These are phyloP conservation scores for Apodemia zela DNA, from an alignment of 2,888 invertebrate species.

Conservation along the genomic window DNA sequence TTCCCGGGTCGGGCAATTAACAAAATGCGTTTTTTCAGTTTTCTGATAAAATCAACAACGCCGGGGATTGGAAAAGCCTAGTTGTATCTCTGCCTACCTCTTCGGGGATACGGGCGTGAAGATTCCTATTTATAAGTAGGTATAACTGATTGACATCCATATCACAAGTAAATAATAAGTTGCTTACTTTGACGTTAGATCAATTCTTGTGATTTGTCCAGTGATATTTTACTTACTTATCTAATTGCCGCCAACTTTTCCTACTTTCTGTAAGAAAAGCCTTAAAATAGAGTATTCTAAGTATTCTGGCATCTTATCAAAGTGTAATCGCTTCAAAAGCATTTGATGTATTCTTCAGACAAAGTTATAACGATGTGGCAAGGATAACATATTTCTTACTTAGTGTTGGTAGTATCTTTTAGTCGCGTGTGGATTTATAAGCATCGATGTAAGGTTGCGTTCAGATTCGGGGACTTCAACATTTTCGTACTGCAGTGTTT, in stretches of 20 bases:
- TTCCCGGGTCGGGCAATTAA: no score
- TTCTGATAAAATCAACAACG: no score
- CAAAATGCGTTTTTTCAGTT: no score
- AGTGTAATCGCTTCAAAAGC: slow-evolving; percentile 6
- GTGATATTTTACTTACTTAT: no score
- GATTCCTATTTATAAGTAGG: no score
- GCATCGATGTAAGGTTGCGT: slow-evolving; percentile 44
- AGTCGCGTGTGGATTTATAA: slow-evolving; percentile 52
- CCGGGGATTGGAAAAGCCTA: no score
- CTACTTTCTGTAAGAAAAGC: slow-evolving; percentile 2
- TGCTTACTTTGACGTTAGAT: no score
- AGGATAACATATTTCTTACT: slow-evolving; percentile 54
- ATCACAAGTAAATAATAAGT: no score
- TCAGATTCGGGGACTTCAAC: slow-evolving; percentile 34
- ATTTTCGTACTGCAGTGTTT: not conserved
- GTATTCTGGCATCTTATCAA: slow-evolving; percentile 9
- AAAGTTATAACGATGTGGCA: slow-evolving; percentile 17
- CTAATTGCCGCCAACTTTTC: not conserved
- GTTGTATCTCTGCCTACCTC: no score
- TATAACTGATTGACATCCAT: no score
- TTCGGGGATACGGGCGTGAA: no score
- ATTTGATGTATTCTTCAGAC: slow-evolving; percentile 12
- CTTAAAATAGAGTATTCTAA: slow-evolving; percentile 5
- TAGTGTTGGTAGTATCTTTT: slow-evolving; percentile 48
- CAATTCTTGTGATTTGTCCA: no score